These are phyloP conservation scores for Macrostomum lignano DNA, from an alignment of 1,140 invertebrate genomes.

Conservation along the genomic window DNA sequence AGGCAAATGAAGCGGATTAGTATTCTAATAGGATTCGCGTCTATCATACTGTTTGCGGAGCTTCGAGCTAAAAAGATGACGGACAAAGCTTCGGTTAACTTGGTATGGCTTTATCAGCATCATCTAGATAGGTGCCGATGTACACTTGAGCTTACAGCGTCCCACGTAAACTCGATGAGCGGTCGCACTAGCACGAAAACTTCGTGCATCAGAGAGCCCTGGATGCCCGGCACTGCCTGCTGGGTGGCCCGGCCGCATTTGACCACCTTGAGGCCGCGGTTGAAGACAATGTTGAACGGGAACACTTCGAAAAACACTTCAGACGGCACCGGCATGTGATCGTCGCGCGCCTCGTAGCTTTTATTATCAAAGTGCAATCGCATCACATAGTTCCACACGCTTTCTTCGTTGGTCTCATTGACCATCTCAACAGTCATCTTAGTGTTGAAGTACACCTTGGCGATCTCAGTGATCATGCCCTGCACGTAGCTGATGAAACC, in stretches of 20 bases:
- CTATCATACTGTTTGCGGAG: too few species aligned
- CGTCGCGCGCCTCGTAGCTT: too few species aligned
- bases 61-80: too few species aligned
- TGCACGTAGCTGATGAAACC: constrained; percentile 84
- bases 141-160: constrained; percentile 50
- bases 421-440: too few species aligned
- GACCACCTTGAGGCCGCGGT: constrained; percentile 63
- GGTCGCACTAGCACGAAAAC: constrained; percentile 65
- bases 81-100: too few species aligned
- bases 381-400: too few species aligned
- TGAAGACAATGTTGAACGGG: constrained; percentile 82
- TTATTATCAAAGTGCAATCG: too few species aligned
- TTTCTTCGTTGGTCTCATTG: too few species aligned
- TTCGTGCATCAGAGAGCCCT: constrained; percentile 44
- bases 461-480: constrained; percentile 45
- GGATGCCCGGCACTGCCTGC: constrained; percentile 53
- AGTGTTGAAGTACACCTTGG: constrained; percentile 57
- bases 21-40: too few species aligned
- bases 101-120: too few species aligned
- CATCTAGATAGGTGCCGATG: too few species aligned
- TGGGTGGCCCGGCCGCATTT: constrained; percentile 51
- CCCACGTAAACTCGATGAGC: constrained; percentile 66
- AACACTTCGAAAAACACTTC: constrained; percentile 68
- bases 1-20: too few species aligned
- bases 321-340: constrained; percentile 32